These are phyloP conservation scores for Augiades crinisus DNA, from an alignment of 2,888 invertebrate species.

Conservation along the genomic window DNA sequence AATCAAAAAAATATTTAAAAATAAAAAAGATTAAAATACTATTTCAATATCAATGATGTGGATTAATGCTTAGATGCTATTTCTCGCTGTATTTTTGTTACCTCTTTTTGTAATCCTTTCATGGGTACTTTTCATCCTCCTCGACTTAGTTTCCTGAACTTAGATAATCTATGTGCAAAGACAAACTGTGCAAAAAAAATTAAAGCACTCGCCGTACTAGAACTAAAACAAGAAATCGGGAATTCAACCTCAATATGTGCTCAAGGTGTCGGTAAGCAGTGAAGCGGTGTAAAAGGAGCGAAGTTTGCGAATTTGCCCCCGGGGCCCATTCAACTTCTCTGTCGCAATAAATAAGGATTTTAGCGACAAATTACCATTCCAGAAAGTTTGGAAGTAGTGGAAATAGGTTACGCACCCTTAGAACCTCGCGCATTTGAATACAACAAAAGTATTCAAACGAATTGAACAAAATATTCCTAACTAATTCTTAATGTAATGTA, in stretches of 20 bases:
- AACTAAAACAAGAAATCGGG: slow-evolving; percentile 69
- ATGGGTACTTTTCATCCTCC: too few species aligned
- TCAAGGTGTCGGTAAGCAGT: slow-evolving; percentile 74
- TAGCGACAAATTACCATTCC: slow-evolving; percentile 78
- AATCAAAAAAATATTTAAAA: too few species aligned
- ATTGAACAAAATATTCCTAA: too few species aligned
- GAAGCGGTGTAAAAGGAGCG: slow-evolving; percentile 75
- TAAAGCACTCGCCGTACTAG: slow-evolving; percentile 56
- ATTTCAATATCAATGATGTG: too few species aligned
- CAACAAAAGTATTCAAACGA: slow-evolving; percentile 4
- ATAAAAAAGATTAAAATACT: too few species aligned
- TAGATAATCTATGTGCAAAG: slow-evolving; percentile 24
- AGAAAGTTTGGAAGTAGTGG: slow-evolving; percentile 64
- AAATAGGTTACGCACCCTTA: slow-evolving; percentile 46
- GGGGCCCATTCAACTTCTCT: slow-evolving; percentile 74
- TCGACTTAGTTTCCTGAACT: too few species aligned
- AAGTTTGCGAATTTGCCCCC: slow-evolving; percentile 73
- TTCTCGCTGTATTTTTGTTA: too few species aligned
- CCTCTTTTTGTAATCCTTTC: too few species aligned
- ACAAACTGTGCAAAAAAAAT: slow-evolving; percentile 50
- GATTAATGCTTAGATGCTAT: too few species aligned
- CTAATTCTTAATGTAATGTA: too few species aligned
- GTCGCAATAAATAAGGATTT: slow-evolving; percentile 80
- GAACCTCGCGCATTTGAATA: slow-evolving; percentile 26
- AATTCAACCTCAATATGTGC: slow-evolving; percentile 77